A percentile compares a stretch with the other conserved stretches of the same genome.
Evolutionary conservation across 2,888 invertebrate genomes (phyloP).

Genomic region (Phalera bucephala): DNA sequence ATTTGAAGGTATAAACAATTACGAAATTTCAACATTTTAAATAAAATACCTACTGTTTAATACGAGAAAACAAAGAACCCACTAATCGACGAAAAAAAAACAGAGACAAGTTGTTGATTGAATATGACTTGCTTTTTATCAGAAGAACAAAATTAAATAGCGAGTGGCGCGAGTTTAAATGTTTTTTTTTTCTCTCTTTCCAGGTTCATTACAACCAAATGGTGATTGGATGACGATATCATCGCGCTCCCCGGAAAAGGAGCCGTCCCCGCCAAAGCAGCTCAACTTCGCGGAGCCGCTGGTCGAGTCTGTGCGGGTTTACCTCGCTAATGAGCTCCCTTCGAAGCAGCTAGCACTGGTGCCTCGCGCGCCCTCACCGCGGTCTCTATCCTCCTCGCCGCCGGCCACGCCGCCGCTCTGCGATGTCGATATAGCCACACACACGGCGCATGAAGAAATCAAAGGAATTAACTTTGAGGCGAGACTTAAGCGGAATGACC

Average conservation of each 20-base stretch:
- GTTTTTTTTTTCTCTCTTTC: constrained; percentile 39
- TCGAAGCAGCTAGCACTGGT: constrained; percentile 60
- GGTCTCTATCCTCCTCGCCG: constrained; percentile 22
- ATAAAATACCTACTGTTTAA: not conserved
- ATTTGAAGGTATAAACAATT: too few species aligned
- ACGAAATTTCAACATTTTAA: not conserved
- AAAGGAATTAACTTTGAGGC: constrained; percentile 74
- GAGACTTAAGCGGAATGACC: constrained; percentile 74
- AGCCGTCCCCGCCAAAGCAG: constrained; percentile 67
- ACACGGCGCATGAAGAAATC: constrained; percentile 70
- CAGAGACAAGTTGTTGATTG: not conserved
- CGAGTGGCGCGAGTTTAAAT: constrained; percentile 8
- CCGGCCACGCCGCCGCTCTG: constrained; percentile 43
- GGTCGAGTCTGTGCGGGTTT: constrained; percentile 74
- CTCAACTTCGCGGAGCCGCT: constrained; percentile 73
- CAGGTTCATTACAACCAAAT: constrained; percentile 73
- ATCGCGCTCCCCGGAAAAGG: constrained; percentile 66
- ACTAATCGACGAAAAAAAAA: not conserved
- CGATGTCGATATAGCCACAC: constrained; percentile 71
- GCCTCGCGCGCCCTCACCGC: constrained; percentile 39
- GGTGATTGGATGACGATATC: constrained; percentile 83
- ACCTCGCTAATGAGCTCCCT: constrained; percentile 70
- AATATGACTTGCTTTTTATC: not conserved
- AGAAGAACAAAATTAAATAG: not conserved
- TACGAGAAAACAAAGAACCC: not conserved